A percentile compares a stretch with the other conserved stretches of the same genome.
These are phyloP conservation scores for Calycopis cecrops DNA, from an alignment of 1,140 invertebrate genomes.

Conservation along the genomic window DNA sequence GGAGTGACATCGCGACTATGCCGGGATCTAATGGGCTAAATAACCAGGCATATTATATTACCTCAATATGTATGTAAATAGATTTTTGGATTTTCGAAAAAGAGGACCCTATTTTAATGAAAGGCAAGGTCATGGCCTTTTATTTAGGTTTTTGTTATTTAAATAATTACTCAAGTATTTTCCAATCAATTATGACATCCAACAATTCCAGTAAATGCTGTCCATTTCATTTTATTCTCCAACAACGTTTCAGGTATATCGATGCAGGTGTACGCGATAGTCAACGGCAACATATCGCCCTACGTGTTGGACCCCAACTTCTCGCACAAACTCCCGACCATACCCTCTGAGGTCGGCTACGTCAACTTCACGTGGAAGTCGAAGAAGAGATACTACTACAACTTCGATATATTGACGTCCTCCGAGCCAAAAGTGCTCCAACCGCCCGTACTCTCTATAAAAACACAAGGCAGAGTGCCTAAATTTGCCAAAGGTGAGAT, in stretches of 20 bases:
- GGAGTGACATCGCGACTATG: too few species aligned
- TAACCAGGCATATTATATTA: too few species aligned
- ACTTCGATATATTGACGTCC: conserved; percentile 90
- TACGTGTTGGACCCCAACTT: conserved; percentile 93
- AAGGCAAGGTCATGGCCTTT: too few species aligned
- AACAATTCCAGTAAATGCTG: too few species aligned
- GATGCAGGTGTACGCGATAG: conserved; percentile 92
- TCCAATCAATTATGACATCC: too few species aligned
- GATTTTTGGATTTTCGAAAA: too few species aligned
- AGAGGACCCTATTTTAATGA: too few species aligned
- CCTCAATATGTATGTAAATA: too few species aligned
- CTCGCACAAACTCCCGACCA: conserved; percentile 90
- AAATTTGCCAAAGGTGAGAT: conserved; percentile 85
- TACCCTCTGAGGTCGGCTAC: conserved; percentile 91
- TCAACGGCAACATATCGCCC: conserved; percentile 87
- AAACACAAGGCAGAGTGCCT: conserved; percentile 88
- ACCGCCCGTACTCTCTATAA: conserved; percentile 90
- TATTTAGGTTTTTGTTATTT: too few species aligned
- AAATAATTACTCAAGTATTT: too few species aligned
- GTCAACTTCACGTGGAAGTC: conserved; percentile 96
- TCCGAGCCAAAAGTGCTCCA: conserved; percentile 89
- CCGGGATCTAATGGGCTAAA: too few species aligned
- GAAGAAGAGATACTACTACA: conserved; percentile 90
- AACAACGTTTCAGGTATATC: conserved; percentile 79
- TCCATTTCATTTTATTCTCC: too few species aligned